Conservation (phyloP, 2,113 vertebrate species). For the Alectura lathami region DNA sequence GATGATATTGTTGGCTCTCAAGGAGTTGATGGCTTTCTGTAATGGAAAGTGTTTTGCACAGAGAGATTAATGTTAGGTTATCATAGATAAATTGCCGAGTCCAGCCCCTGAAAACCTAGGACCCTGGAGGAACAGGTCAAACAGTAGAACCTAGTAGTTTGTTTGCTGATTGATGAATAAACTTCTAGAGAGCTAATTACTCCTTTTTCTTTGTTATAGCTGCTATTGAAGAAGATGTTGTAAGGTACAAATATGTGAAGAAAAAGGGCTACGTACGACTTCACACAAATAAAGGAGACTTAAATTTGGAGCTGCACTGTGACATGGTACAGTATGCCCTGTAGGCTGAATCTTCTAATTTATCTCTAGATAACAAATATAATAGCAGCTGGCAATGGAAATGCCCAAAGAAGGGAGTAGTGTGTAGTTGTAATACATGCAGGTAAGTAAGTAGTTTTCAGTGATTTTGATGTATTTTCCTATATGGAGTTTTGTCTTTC, state of each 20-base stretch:
- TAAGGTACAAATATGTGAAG: conserved; percentile 93
- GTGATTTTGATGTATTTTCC: background rate
- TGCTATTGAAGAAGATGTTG: conserved; percentile 88
- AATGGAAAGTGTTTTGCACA: background rate
- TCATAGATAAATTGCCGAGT: background rate
- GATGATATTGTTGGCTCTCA: background rate
- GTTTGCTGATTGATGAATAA: background rate
- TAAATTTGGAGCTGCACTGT: conserved; percentile 95
- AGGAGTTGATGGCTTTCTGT: background rate
- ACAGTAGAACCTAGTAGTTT: background rate
- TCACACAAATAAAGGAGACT: conserved; percentile 91
- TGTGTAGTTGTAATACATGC: background rate
- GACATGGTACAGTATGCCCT: conserved; percentile 83
- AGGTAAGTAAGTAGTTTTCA: background rate
- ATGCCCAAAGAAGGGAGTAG: background rate
- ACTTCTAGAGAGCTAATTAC: background rate
- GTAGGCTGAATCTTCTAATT: background rate
- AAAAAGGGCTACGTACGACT: conserved; percentile 96
- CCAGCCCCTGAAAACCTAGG: background rate
- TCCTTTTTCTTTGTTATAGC: conserved; percentile 61
- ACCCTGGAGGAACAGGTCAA: background rate
- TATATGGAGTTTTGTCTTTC: background rate
- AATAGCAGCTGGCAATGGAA: background rate
- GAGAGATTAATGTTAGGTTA: background rate
- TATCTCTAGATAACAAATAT: background rate